Evolutionary conservation across 1,140 invertebrate species (phyloP), one percentile per base, ranked within the genome.

Genomic region (Mizuhopecten yessoensis): DNA sequence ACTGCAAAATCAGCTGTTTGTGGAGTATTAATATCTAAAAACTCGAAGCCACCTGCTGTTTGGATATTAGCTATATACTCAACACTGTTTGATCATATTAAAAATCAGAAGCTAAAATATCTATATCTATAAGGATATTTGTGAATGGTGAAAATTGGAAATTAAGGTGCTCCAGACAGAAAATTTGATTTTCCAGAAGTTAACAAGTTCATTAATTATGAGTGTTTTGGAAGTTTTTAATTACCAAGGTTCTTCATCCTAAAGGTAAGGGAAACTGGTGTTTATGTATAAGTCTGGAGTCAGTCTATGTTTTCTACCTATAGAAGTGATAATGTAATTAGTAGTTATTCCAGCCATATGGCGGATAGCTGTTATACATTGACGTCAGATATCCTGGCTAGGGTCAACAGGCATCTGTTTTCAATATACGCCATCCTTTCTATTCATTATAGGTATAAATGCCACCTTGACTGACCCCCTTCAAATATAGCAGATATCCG

Each of bases 1-100:
- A 75, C 57, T 75, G 57, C 57, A 75, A 75, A 17, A 75, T 75
- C 57, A 75, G 57, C 57, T 75, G n/a, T 29, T 75, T 75, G 20
- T 17, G 9, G 57, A 29, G 15, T 75, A 75, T 39, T 39, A 29
- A 75, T 75, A 3, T 75, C 17, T 75, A 17, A 17, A 75, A 29
- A 29, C 2, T 75, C 23, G 17, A 75, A 23, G 1, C 3, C 3
- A 13, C 11, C 45, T 17, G 45, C 2, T 9, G 20, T 49, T 49
- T 49, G 45, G 45, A 49, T 49, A 20, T 49, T 23, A 49, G 2
- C 45, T 20, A 23, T 20, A 23, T 49, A 49, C 45, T 49, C 45
- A 49, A 49, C 45, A 13, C n/a, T n/a, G n/a, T n/a, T n/a, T n/a
- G n/a, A 49, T 9, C 45, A n/a, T n/a, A 49, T 23, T 49, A 49